A percentile compares a stretch with the other conserved stretches of the same genome.
Evolutionary conservation across 1,140 invertebrate genomes (phyloP).

Genomic region (Myzus persicae): DNA sequence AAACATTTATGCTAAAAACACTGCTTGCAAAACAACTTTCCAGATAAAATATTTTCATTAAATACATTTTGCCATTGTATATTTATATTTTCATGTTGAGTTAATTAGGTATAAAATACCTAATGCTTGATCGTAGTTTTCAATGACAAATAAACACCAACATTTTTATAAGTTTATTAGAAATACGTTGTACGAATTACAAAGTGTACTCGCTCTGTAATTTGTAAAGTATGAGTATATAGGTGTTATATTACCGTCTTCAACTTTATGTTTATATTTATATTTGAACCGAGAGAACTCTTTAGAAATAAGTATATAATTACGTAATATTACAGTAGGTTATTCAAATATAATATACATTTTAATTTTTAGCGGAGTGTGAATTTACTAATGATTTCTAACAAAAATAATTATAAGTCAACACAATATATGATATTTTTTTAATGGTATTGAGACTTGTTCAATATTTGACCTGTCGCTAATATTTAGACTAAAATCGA

Average conservation of each 20-base stretch:
- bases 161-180: too few relatives aligned
- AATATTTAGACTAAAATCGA: neutral
- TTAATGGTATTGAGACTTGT: neutral
- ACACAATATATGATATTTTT: neutral
- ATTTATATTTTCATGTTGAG: too few relatives aligned
- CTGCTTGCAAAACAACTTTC: too few relatives aligned
- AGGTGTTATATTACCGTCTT: neutral
- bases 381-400: neutral
- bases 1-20: neutral
- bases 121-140: neutral
- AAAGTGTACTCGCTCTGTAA: neutral
- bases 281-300: neutral
- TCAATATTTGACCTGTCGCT: neutral
- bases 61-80: neutral
- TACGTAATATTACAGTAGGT: neutral
- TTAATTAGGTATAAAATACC: too few relatives aligned
- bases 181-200: neutral
- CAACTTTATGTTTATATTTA: neutral
- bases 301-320: neutral
- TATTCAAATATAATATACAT: neutral
- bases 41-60: too few relatives aligned
- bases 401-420: neutral
- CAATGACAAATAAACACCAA: neutral
- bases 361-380: neutral
- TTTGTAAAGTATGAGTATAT: neutral